phyloP scores from a whole-genome alignment of 2,888 invertebrate genomes.

The Mimachlamys varia region DNA sequence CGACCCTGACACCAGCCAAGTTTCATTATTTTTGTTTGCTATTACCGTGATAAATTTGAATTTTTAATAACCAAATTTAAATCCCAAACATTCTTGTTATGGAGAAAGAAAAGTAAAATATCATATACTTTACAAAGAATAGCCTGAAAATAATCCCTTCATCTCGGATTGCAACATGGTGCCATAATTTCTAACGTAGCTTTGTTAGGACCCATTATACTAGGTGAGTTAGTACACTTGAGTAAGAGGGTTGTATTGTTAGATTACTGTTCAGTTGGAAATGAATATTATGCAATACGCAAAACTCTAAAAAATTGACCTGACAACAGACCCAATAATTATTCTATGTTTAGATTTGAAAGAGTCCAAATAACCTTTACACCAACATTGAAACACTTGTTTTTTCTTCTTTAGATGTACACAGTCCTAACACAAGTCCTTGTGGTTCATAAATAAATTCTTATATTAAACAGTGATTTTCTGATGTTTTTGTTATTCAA shows the following conservation, averaged over 20 bases:
- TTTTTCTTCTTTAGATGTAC: background rate
- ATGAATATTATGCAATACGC: slow-evolving; percentile 28
- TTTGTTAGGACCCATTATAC: background rate
- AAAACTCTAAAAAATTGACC: background rate
- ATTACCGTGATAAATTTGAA: slow-evolving; percentile 29
- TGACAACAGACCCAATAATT: background rate
- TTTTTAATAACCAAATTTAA: slow-evolving; percentile 30
- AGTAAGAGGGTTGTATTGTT: background rate
- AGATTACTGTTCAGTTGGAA: background rate
- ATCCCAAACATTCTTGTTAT: background rate
- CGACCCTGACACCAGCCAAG: slow-evolving; percentile 1
- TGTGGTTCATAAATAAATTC: no score
- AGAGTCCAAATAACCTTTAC: background rate
- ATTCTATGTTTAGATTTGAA: background rate
- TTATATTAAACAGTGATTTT: no score
- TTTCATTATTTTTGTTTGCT: slow-evolving; percentile 19
- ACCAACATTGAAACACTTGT: background rate
- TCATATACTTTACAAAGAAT: background rate
- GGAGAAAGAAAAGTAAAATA: background rate
- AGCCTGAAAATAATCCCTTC: background rate
- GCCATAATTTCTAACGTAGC: slow-evolving; percentile 13
- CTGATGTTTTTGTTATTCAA: no score
- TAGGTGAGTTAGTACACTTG: background rate
- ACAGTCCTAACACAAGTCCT: background rate
- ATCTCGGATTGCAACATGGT: slow-evolving; percentile 23